Conservation (phyloP, 2,113 vertebrate genomes). For the Cyanoramphus novaezelandiae region DNA sequence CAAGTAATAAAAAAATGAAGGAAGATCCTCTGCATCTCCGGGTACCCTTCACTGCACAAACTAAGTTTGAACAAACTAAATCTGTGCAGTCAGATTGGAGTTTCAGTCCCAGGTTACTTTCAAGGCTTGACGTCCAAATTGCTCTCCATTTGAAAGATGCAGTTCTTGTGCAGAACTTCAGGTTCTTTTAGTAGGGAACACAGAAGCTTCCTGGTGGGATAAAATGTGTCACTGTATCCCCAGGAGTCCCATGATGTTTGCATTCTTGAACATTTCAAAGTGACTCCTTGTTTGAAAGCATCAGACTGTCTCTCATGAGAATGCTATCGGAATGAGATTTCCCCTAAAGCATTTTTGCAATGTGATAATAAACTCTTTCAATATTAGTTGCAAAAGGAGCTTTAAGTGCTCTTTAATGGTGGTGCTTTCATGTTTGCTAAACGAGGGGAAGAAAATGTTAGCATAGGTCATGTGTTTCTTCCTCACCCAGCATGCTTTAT, state of each 20-base stretch:
- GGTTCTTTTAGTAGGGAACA: neutral
- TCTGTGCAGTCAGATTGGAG: neutral
- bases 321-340: neutral
- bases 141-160: neutral
- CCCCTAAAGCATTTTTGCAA: conserved; percentile 13
- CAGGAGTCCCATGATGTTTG: neutral
- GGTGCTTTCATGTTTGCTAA: conserved; percentile 10
- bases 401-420: conserved; percentile 4
- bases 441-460: conserved; percentile 4
- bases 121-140: neutral
- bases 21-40: neutral
- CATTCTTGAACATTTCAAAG: neutral
- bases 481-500: neutral
- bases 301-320: conserved; percentile 1
- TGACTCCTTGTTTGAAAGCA: neutral
- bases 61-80: neutral
- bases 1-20: neutral
- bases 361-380: conserved; percentile 28
- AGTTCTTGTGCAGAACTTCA: neutral
- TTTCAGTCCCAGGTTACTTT: neutral
- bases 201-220: neutral
- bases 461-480: neutral
- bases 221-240: neutral
- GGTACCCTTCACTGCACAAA: neutral
- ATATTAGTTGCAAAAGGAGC: conserved; percentile 17